Percentiles rank a stretch among this genome's conserved stretches.
phyloP scores from a whole-genome alignment of 2,113 vertebrate species.

The Odobenus rosmarus region DNA sequence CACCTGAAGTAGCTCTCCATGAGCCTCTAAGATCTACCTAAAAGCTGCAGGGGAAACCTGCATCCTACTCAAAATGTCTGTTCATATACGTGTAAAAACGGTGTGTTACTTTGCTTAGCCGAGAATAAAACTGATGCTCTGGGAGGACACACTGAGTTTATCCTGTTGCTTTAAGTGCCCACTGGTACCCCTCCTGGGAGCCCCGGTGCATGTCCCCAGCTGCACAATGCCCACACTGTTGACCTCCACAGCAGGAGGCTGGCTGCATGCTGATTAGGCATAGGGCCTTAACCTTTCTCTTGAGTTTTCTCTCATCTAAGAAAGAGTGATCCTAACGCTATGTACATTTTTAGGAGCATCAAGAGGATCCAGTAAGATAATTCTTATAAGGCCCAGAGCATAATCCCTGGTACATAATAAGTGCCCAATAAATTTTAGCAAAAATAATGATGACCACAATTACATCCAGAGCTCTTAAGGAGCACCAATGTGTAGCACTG shows the following conservation, averaged over 20 bases:
- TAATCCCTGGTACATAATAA: too few relatives aligned
- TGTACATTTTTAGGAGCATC: not conserved
- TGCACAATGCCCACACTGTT: fast-evolving
- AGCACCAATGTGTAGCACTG: not conserved
- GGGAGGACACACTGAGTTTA: not conserved
- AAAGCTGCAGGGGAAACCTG: not conserved
- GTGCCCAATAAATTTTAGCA: not conserved
- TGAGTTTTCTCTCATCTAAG: not conserved
- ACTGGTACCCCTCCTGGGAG: fast-evolving
- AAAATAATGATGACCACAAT: not conserved
- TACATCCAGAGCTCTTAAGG: not conserved
- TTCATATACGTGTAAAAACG: not conserved
- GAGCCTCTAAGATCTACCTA: not conserved
- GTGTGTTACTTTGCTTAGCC: not conserved
- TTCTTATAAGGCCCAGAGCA: not conserved
- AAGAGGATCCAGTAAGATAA: not conserved
- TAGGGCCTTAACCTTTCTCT: not conserved
- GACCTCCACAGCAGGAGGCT: not conserved
- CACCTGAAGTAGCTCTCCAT: fast-evolving
- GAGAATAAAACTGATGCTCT: not conserved
- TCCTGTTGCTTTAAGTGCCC: not conserved
- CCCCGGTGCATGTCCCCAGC: too few relatives aligned
- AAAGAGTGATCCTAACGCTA: not conserved
- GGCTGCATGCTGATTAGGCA: not conserved
- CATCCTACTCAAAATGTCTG: not conserved